Evolutionary conservation across 2,888 invertebrate genomes (phyloP).

Genomic region (Eutolmus rufibarbis): DNA sequence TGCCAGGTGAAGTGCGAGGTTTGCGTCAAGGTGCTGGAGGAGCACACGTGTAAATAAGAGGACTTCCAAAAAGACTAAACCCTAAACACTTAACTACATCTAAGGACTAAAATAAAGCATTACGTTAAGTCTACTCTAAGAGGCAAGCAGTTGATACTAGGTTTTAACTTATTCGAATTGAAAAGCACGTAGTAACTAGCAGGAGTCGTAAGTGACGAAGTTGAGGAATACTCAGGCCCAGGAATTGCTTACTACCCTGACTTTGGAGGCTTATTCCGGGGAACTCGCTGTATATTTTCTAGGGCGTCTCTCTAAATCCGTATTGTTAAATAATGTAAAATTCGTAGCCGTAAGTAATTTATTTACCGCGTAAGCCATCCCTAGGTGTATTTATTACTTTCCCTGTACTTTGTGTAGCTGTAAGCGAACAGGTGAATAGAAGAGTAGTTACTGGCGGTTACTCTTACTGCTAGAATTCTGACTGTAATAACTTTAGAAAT

Average conservation of each 20-base stretch:
- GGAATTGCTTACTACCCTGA: neutral
- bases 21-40: constrained; percentile 78
- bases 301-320: constrained; percentile 6
- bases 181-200: neutral
- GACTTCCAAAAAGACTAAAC: constrained; percentile 7
- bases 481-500: neutral
- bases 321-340: constrained; percentile 15
- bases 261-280: neutral
- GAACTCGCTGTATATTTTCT: constrained; percentile 16
- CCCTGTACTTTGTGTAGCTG: neutral
- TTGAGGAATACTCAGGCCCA: constrained; percentile 33
- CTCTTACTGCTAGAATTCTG: neutral
- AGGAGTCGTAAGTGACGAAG: neutral
- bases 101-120: constrained; percentile 4
- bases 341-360: constrained; percentile 37
- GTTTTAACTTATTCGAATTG: neutral
- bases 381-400: constrained; percentile 32
- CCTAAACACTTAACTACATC: neutral
- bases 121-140: constrained; percentile 22
- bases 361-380: constrained; percentile 31
- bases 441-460: neutral
- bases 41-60: constrained; percentile 85
- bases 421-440: neutral
- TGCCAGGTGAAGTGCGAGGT: constrained; percentile 92
- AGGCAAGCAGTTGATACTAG: constrained; percentile 38